Evolutionary conservation across 2,888 invertebrate species (phyloP), one percentile per base, ranked within the genome.

Genomic region (Marasmarcha lunaedactyla): DNA sequence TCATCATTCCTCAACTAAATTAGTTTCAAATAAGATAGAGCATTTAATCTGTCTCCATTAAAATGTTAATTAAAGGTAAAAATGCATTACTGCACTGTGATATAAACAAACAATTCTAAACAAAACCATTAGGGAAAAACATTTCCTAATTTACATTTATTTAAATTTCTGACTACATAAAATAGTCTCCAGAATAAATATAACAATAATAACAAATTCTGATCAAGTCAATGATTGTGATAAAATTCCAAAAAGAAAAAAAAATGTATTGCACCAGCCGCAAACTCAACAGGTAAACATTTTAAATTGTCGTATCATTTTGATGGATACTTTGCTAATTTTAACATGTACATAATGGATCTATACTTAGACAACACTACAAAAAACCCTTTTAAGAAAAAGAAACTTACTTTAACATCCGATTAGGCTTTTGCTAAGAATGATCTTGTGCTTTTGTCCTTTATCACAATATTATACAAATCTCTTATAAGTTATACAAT

Each of bases 381-480:
- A 62, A 65, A 63, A 66, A 60, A 63, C 48, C 62, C 57, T 20
- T 20, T 58, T 46, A 52, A 58, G 57, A 65, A 60, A 67, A 71
- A 63, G 49, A 62, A 69, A 63, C 71, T 71, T 74, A 76, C 58
- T 55, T 57, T 61, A 66, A 64, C 61, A 62, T 71, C 70, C 66
- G 68, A 74, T 77, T 77, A 81, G 81, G 78, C 78, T 70, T 69
- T 20, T 60, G 62, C 66, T 73, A 71, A 69, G 60, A 65, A 63
- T 74, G 64, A 73, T 71, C 62, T 81, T 81, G 79, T 81, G 81
- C 81, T 72, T 76, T 71, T 72, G 74, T 65, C 59, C 62, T 68
- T 72, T 81, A 81, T 81, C 81, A 81, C 81, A 79, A 63, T 62
- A 76, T 65, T 58, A 59, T 71, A 76, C 62, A 70, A 60, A 63